phyloP scores from a whole-genome alignment of 2,113 vertebrate species.

The Xiphophorus couchianus region DNA sequence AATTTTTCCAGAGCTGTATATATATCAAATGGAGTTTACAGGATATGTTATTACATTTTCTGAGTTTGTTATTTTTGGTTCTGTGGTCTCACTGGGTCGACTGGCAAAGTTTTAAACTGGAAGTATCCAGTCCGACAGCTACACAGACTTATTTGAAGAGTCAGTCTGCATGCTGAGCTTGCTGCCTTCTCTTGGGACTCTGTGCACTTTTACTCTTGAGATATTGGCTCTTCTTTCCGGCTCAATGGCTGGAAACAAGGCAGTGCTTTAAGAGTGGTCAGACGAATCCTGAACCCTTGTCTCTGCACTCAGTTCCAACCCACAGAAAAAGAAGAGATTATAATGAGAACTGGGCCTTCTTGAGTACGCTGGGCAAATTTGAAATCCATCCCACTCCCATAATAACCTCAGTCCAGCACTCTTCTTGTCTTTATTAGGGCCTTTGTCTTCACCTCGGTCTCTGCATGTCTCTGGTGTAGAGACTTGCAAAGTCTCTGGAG shows the following conservation, averaged over 20 bases:
- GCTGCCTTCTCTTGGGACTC: constrained; percentile 4
- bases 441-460: background rate
- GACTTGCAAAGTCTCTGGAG: constrained; percentile 26
- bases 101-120: background rate
- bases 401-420: background rate
- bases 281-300: constrained; percentile 24
- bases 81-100: background rate
- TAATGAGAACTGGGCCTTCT: constrained; percentile 51
- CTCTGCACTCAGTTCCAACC: constrained; percentile 30
- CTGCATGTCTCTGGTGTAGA: constrained; percentile 1
- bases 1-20: too few relatives aligned
- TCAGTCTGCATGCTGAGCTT: constrained; percentile 21
- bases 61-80: background rate
- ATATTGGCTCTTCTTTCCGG: constrained; percentile 44
- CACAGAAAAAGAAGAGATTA: constrained; percentile 48
- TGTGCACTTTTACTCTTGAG: constrained; percentile 39
- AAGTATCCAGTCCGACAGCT: background rate
- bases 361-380: constrained; percentile 4
- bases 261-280: constrained; percentile 23
- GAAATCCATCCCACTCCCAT: background rate
- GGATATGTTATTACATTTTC: background rate
- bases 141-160: constrained; percentile 5
- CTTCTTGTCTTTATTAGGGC: constrained; percentile 21
- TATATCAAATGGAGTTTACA: background rate
- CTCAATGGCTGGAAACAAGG: constrained; percentile 52